Percentiles rank a stretch among this genome's conserved stretches.
Conservation (phyloP, 2,888 invertebrate genomes). For the Nebria brevicollis region DNA sequence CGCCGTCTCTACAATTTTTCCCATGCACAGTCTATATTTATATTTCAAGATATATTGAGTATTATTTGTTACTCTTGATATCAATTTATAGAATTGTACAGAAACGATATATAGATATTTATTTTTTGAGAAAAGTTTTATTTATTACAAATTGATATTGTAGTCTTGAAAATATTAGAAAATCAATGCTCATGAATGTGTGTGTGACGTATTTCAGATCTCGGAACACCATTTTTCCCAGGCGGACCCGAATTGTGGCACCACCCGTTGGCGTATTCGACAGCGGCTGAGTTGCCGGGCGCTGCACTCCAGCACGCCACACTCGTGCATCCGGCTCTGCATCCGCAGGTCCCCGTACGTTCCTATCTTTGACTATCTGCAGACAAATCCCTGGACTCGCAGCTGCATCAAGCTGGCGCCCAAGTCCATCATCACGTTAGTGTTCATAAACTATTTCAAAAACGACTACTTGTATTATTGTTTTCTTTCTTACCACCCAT, state of each 20-base stretch:
- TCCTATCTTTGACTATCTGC: slow-evolving; percentile 98
- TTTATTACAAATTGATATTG: no score
- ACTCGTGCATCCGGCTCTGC: slow-evolving; percentile 95
- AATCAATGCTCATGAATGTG: background rate
- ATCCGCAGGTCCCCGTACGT: slow-evolving; percentile 97
- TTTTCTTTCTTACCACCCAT: background rate
- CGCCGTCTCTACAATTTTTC: background rate
- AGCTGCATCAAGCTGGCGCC: slow-evolving; percentile 66
- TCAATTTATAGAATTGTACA: no score
- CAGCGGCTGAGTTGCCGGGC: slow-evolving; percentile 83
- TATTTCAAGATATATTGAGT: background rate
- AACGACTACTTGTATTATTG: background rate
- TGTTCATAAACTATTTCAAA: slow-evolving; percentile 54
- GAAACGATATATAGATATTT: no score
- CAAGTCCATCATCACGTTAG: slow-evolving; percentile 69
- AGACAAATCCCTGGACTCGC: slow-evolving; percentile 76
- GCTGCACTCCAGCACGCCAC: slow-evolving; percentile 86
- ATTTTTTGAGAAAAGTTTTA: no score
- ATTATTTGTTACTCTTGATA: no score
- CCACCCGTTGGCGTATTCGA: slow-evolving; percentile 85
- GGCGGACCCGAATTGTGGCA: slow-evolving; percentile 95
- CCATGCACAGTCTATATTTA: background rate
- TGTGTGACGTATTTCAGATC: slow-evolving; percentile 72
- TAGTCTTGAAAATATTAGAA: no score
- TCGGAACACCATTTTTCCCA: slow-evolving; percentile 96